Evolutionary conservation across 1,140 invertebrate species (phyloP), one percentile per base, ranked within the genome.

Genomic region (Trichogramma pretiosum): DNA sequence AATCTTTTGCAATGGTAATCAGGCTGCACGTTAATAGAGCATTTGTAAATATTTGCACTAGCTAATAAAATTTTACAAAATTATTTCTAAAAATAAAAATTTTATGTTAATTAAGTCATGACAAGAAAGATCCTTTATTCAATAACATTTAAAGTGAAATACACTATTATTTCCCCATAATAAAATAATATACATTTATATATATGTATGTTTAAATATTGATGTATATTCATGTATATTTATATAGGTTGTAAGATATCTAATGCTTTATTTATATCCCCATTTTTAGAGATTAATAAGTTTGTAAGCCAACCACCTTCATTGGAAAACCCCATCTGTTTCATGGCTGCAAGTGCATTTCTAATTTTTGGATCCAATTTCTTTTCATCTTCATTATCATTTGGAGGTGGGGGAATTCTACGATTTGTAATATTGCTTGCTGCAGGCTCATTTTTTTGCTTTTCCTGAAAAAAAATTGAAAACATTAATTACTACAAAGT

Each of bases 291-390:
- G 46, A 74, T 67, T 46, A 83, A 56, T 18, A 83, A 63, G 46
- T 72, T 63, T 26, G 75, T 72, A 1, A 83, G 64, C 75, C 78
- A 79, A 24, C 72, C 73, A 36, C 78, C 79, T 46, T 88, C 81
- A 60, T 89, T 85, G 38, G 76, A 78, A 64, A 89, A 92, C 23
- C 88, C 88, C 88, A 91, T 92, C 2, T 76, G 64, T 60, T 82
- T 72, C 85, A 91, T 87, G 33, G 79, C 73, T 37, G 79, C 64
- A 36, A 89, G 63, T 26, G 78, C 74, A 3, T 65, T 61, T 42
- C 77, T 75, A 40, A 86, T 80, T 45, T 70, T 74, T 11, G 79
- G 73, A 68, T 81, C 77, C 72, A 66, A 33, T 62, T 72, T 60
- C n/a, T n/a, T n/a, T n/a, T n/a, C n/a, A n/a, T n/a, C n/a, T n/a